Conservation (phyloP, 2,113 vertebrate species). For the Arizona elegans region DNA sequence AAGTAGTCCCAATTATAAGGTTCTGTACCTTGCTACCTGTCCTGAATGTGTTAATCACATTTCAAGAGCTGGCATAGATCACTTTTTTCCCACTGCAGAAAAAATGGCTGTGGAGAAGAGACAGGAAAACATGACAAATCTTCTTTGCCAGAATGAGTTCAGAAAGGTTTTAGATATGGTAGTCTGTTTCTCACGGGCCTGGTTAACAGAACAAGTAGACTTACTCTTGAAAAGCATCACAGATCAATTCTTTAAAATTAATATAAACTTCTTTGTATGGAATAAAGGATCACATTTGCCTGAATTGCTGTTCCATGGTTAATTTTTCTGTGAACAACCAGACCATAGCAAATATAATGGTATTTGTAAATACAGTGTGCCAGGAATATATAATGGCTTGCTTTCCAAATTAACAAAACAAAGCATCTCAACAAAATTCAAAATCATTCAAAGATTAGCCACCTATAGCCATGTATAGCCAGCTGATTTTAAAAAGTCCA, state of each 20-base stretch:
- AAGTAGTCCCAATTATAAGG: neutral
- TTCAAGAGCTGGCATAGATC: neutral
- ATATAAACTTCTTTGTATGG: neutral
- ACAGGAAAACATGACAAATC: neutral
- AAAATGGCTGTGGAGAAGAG: neutral
- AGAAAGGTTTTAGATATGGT: neutral
- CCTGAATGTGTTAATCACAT: neutral
- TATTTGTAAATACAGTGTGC: neutral
- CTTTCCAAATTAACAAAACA: neutral
- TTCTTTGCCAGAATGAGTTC: neutral
- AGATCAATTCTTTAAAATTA: neutral
- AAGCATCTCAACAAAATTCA: neutral
- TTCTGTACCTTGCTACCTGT: neutral
- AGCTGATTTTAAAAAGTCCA: neutral
- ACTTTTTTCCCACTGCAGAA: neutral
- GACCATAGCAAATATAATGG: neutral
- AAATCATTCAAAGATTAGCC: neutral
- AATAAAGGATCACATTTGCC: neutral
- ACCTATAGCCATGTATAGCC: neutral
- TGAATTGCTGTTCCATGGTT: neutral
- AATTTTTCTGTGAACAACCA: neutral
- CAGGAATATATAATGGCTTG: neutral
- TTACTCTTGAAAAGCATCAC: neutral
- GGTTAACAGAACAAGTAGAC: neutral
- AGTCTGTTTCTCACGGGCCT: neutral